Percentiles rank a stretch among this genome's conserved stretches.
Evolutionary conservation across 92 coral and sea anemone genomes (phyloP).

Genomic region (Virgularia gustaviana): DNA sequence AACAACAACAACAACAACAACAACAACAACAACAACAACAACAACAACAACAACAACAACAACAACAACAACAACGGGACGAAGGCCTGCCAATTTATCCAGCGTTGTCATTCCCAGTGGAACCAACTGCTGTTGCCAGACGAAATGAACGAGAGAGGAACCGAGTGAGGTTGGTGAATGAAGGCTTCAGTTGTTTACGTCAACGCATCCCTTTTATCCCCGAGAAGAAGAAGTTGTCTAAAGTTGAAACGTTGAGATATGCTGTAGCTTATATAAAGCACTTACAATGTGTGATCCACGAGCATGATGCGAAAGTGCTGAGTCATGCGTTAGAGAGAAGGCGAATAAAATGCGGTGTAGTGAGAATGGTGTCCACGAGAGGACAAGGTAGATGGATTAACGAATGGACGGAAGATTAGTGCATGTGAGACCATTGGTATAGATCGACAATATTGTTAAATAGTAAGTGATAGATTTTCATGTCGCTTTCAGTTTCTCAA

Average conservation of each 20-base stretch:
- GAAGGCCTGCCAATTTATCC: too few relatives aligned
- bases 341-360: not conserved
- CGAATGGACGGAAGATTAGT: not conserved
- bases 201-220: constrained; percentile 95
- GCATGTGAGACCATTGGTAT: not conserved
- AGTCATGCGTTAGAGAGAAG: not conserved
- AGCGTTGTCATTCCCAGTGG: constrained; percentile 69
- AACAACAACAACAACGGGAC: not conserved
- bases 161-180: constrained; percentile 94
- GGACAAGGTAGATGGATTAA: constrained; percentile 32
- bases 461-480: not conserved
- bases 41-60: too few relatives aligned
- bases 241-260: constrained; percentile 93
- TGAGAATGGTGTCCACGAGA: constrained; percentile 15
- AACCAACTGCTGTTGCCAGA: constrained; percentile 80
- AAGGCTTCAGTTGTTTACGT: constrained; percentile 85
- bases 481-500: too few relatives aligned
- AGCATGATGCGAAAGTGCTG: constrained; percentile 62
- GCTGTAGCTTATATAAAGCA: constrained; percentile 95
- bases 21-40: too few relatives aligned
- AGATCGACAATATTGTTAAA: not conserved
- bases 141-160: constrained; percentile 92
- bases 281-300: constrained; percentile 80
- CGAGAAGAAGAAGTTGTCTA: constrained; percentile 89
- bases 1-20: too few relatives aligned